phyloP scores from a whole-genome alignment of 2,797 vertebrate species.

The Aulostomus chinensis region DNA sequence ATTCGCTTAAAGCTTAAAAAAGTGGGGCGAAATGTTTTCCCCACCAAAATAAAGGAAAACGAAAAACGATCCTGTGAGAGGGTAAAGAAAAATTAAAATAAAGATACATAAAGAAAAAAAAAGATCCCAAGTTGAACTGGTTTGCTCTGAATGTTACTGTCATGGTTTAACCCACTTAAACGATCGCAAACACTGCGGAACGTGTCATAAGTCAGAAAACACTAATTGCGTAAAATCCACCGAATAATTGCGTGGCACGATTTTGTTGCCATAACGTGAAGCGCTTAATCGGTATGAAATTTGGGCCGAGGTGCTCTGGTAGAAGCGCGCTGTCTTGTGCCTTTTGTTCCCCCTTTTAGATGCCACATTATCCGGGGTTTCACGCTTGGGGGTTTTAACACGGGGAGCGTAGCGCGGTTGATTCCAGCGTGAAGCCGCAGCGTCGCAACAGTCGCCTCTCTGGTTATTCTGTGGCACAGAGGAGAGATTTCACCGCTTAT shows the following conservation, averaged over 20 bases:
- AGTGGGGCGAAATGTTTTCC: no score
- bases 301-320: constrained; percentile 44
- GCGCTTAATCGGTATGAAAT: constrained; percentile 81
- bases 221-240: constrained; percentile 74
- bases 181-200: not conserved
- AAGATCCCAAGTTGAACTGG: no score
- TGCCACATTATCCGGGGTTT: constrained; percentile 67
- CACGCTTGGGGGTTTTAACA: constrained; percentile 76
- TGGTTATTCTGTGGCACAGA: constrained; percentile 35
- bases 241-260: constrained; percentile 57
- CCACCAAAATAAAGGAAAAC: no score
- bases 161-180: not conserved
- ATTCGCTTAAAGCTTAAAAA: no score
- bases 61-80: no score
- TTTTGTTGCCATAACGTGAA: constrained; percentile 35
- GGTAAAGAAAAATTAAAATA: no score
- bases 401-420: constrained; percentile 52
- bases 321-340: constrained; percentile 37
- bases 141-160: not conserved
- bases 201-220: constrained; percentile 21
- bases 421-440: constrained; percentile 48
- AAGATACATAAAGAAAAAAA: no score
- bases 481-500: constrained; percentile 61
- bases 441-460: constrained; percentile 46
- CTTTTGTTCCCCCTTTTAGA: constrained; percentile 70